phyloP scores from a whole-genome alignment of 2,888 invertebrate genomes.

The Pogonocherus hispidulus region DNA sequence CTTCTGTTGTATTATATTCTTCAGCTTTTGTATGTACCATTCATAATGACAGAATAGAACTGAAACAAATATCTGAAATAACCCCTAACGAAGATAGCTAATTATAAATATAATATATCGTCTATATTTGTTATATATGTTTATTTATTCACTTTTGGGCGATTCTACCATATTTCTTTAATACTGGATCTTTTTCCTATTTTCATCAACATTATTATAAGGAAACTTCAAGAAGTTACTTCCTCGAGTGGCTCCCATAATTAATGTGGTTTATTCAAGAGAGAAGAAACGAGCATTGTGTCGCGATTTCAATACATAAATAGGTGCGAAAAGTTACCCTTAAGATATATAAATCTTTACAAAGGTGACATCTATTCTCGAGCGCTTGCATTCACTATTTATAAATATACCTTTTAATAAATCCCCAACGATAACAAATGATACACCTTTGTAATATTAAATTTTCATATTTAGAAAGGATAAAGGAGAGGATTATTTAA shows the following conservation, averaged over 20 bases:
- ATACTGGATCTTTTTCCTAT: background rate
- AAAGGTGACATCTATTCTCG: constrained; percentile 45
- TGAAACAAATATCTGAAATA: no score
- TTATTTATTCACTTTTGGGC: no score
- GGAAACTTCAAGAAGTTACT: background rate
- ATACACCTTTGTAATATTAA: constrained; percentile 49
- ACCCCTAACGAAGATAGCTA: no score
- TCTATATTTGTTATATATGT: no score
- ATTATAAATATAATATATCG: no score
- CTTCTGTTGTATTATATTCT: no score
- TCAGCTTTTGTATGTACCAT: no score
- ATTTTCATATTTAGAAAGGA: constrained; percentile 32
- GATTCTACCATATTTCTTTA: no score
- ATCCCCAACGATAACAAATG: constrained; percentile 48
- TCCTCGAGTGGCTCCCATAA: constrained; percentile 12
- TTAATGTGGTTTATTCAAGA: constrained; percentile 35
- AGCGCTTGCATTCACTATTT: constrained; percentile 44
- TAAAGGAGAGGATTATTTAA: constrained; percentile 19
- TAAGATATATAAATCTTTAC: constrained; percentile 50
- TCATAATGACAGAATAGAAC: no score
- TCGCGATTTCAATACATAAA: constrained; percentile 35
- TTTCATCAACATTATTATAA: background rate
- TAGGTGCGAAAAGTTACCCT: constrained; percentile 27
- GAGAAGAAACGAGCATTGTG: constrained; percentile 35
- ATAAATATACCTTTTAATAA: constrained; percentile 52